Evolutionary conservation across 2,888 invertebrate genomes (phyloP).

Genomic region (Apodemia mormo): DNA sequence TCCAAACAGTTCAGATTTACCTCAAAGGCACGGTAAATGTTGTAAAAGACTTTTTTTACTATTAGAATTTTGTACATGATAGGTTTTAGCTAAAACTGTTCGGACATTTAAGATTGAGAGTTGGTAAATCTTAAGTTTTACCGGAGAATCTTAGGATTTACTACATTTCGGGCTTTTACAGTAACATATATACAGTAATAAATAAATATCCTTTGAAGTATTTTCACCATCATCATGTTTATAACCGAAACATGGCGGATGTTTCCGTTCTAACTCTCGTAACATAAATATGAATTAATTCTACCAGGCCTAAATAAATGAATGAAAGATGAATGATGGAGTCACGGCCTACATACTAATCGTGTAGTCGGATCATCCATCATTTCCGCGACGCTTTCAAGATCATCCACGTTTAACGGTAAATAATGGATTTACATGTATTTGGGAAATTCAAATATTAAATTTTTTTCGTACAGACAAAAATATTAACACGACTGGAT

Average conservation of each 20-base stretch:
- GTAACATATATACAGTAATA: too few species aligned
- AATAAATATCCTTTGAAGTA: constrained; percentile 12
- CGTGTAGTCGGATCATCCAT: neutral
- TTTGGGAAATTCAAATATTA: neutral
- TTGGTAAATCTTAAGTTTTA: neutral
- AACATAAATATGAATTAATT: constrained; percentile 15
- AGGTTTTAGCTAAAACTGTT: too few species aligned
- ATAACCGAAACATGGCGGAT: constrained; percentile 2
- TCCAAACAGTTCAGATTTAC: too few species aligned
- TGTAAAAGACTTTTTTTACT: too few species aligned
- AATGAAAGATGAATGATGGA: constrained; percentile 11
- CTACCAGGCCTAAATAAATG: neutral
- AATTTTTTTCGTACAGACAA: neutral
- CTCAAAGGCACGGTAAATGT: too few species aligned
- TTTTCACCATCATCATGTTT: neutral
- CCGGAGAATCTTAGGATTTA: too few species aligned
- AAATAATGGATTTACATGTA: neutral
- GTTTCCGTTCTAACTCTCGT: neutral
- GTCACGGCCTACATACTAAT: neutral
- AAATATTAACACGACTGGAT: too few species aligned
- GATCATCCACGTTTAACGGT: neutral
- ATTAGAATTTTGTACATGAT: too few species aligned
- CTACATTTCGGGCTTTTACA: too few species aligned
- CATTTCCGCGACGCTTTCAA: constrained; percentile 1
- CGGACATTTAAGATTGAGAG: too few species aligned